These are phyloP conservation scores for Mionectes olivaceus DNA, from an alignment of 2,797 vertebrate species.

Conservation along the genomic window DNA sequence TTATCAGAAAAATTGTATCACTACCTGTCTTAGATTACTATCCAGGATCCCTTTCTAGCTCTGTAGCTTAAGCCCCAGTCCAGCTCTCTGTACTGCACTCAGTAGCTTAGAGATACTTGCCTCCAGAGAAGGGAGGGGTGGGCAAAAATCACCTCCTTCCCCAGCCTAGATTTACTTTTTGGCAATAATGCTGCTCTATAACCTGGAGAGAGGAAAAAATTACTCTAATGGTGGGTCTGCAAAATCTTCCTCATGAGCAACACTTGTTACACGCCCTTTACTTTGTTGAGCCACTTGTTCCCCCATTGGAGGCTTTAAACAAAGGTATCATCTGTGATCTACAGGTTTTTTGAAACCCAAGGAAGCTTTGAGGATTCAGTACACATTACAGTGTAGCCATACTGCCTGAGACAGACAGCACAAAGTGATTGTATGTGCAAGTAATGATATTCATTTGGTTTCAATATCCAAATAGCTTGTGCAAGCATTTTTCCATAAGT, in stretches of 20 bases:
- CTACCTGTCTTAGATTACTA: not conserved
- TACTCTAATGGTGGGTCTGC: fast-evolving
- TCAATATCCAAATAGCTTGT: not conserved
- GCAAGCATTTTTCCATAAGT: not conserved
- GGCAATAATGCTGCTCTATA: not conserved
- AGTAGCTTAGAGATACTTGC: not conserved
- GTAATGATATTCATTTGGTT: not conserved
- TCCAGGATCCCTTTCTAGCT: not conserved
- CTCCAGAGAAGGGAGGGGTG: not conserved
- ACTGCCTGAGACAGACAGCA: not conserved
- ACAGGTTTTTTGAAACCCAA: not conserved
- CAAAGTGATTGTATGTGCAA: not conserved
- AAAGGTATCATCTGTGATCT: not conserved
- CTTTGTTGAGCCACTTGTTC: not conserved
- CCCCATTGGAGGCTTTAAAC: not conserved
- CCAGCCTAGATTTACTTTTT: not conserved
- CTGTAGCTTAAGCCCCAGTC: not conserved
- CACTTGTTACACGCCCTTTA: not conserved
- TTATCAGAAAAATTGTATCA: not conserved
- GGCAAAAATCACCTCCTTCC: not conserved
- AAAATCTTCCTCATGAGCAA: not conserved
- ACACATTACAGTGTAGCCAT: not conserved
- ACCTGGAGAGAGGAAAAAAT: not conserved
- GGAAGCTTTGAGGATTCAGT: not conserved
- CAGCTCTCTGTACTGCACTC: not conserved